Conservation (phyloP, 2,888 invertebrate genomes). For the Seladonia tumulorum region DNA sequence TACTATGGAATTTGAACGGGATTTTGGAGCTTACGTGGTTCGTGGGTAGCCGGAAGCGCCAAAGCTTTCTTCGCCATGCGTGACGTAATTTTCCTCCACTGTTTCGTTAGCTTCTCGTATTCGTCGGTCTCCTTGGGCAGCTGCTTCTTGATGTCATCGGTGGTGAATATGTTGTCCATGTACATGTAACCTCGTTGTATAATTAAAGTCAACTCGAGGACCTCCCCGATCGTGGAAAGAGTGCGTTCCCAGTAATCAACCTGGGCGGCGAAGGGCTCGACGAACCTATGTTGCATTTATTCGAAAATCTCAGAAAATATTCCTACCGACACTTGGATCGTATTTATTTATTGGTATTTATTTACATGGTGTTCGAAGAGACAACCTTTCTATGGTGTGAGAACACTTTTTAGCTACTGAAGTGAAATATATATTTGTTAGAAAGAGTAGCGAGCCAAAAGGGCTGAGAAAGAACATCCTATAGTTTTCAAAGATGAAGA, state of each 20-base stretch:
- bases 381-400: no score
- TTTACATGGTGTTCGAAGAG: no score
- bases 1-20: neutral
- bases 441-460: no score
- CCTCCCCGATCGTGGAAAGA: slow-evolving; percentile 92
- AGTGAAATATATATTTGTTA: no score
- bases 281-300: slow-evolving; percentile 86
- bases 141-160: slow-evolving; percentile 94
- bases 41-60: slow-evolving; percentile 75
- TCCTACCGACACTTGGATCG: no score
- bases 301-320: neutral
- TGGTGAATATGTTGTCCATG: slow-evolving; percentile 94
- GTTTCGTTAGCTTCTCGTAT: slow-evolving; percentile 89
- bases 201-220: slow-evolving; percentile 91
- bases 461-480: no score
- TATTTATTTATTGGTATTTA: no score
- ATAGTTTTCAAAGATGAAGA: no score
- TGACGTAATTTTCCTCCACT: slow-evolving; percentile 75
- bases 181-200: slow-evolving; percentile 95
- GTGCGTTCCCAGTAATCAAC: slow-evolving; percentile 95
- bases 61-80: slow-evolving; percentile 72
- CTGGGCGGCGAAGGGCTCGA: slow-evolving; percentile 93
- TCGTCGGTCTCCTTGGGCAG: slow-evolving; percentile 91
- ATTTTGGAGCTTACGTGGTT: slow-evolving; percentile 80
- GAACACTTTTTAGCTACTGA: no score